These are phyloP conservation scores for Linyphia triangularis DNA, from an alignment of 2,888 invertebrate genomes.

Conservation along the genomic window DNA sequence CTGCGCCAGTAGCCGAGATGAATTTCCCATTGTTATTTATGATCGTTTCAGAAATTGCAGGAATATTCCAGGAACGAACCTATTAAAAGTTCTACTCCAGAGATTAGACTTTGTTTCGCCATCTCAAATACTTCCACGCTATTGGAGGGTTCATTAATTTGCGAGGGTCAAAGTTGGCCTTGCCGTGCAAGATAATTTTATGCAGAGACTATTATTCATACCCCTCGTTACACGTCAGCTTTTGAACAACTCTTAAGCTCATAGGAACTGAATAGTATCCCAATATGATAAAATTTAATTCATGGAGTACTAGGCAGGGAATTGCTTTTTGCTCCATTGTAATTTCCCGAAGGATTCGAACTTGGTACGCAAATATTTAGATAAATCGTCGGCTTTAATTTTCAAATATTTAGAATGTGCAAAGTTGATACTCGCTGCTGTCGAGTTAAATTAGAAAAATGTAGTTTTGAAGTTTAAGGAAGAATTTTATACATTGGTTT, in stretches of 20 bases:
- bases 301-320: constrained; percentile 19
- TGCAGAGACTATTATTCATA: constrained; percentile 18
- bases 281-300: constrained; percentile 33
- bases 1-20: not conserved
- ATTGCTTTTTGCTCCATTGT: constrained; percentile 38
- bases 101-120: constrained; percentile 21
- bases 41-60: not conserved
- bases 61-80: constrained; percentile 1
- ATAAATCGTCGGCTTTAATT: not conserved
- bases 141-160: constrained; percentile 38
- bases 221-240: constrained; percentile 1
- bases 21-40: not conserved
- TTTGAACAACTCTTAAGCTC: constrained; percentile 21
- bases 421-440: too few relatives aligned
- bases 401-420: not conserved
- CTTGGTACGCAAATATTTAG: constrained; percentile 42
- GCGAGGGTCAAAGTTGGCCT: constrained; percentile 31
- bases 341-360: constrained; percentile 61
- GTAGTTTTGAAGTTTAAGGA: too few relatives aligned
- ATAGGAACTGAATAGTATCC: constrained; percentile 43
- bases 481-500: too few relatives aligned
- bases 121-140: constrained; percentile 6
- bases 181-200: constrained; percentile 28
- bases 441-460: too few relatives aligned
- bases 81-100: constrained; percentile 29